Evolutionary conservation across 2,113 vertebrate species (phyloP).

Genomic region (Phainopepla nitens): DNA sequence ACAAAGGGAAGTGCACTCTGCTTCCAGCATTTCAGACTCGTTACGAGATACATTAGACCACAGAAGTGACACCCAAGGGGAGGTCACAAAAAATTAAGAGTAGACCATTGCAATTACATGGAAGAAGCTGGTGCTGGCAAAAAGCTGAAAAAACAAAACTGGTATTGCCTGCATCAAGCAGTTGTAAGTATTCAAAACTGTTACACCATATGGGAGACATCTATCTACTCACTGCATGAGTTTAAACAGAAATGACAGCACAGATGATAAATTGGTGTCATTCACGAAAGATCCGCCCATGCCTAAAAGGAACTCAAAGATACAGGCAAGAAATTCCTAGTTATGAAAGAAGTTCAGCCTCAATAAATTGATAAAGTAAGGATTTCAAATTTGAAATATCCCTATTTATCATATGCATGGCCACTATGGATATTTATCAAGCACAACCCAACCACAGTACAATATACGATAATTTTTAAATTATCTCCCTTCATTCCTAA

Average conservation of each 20-base stretch:
- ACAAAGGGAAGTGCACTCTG: background rate
- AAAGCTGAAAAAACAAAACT: background rate
- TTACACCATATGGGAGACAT: background rate
- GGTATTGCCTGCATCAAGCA: background rate
- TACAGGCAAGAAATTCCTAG: background rate
- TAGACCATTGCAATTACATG: background rate
- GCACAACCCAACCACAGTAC: background rate
- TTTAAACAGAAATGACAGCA: constrained; percentile 19
- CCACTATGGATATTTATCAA: background rate
- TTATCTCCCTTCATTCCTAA: background rate
- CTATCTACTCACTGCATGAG: background rate
- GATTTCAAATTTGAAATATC: background rate
- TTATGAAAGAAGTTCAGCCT: background rate
- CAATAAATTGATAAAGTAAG: background rate
- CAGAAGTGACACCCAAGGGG: background rate
- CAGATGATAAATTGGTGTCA: background rate
- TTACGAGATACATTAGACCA: background rate
- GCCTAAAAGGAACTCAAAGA: background rate
- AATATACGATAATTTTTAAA: background rate
- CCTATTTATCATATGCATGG: background rate
- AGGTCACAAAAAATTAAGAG: background rate
- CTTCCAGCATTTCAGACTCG: background rate
- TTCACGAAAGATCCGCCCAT: background rate
- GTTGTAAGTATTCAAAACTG: background rate
- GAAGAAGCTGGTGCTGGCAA: background rate